Evolutionary conservation across 2,113 vertebrate genomes (phyloP).

Genomic region (Pseudorhombus dupliciocellatus): DNA sequence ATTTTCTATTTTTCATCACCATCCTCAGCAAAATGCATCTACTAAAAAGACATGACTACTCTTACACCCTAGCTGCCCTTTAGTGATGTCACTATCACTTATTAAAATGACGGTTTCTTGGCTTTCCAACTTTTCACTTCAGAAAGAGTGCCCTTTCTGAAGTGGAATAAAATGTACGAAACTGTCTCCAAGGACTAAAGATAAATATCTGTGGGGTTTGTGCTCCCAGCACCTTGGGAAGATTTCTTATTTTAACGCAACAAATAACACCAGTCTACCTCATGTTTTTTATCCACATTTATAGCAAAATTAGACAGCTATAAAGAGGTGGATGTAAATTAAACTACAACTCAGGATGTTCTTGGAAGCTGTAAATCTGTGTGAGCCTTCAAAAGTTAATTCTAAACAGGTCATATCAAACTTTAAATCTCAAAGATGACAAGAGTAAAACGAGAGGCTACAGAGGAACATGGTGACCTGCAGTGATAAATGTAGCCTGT

Average conservation of each 20-base stretch:
- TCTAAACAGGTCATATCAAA: conserved; percentile 5
- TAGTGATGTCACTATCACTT: conserved; percentile 6
- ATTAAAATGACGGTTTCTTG: not conserved
- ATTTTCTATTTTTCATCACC: no score
- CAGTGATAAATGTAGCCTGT: conserved; percentile 4
- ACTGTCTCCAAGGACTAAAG: not conserved
- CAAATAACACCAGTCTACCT: not conserved
- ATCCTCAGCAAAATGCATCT: not conserved
- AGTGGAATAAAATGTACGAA: not conserved
- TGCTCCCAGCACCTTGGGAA: not conserved
- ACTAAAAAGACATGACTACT: not conserved
- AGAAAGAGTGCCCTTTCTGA: not conserved
- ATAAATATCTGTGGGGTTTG: not conserved
- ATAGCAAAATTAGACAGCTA: not conserved
- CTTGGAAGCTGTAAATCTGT: not conserved
- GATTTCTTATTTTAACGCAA: not conserved
- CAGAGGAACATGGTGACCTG: conserved; percentile 19
- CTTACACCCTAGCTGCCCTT: not conserved
- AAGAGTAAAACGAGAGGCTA: not conserved
- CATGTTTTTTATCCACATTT: conserved; percentile 2
- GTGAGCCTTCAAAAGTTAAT: conserved; percentile 5
- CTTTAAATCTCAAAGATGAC: conserved; percentile 2
- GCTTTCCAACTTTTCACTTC: conserved; percentile 6
- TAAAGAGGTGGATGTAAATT: not conserved
- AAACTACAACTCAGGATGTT: not conserved